Base-by-base conservation (phyloP, 2,888 invertebrate species). In the Neria commutata region DNA sequence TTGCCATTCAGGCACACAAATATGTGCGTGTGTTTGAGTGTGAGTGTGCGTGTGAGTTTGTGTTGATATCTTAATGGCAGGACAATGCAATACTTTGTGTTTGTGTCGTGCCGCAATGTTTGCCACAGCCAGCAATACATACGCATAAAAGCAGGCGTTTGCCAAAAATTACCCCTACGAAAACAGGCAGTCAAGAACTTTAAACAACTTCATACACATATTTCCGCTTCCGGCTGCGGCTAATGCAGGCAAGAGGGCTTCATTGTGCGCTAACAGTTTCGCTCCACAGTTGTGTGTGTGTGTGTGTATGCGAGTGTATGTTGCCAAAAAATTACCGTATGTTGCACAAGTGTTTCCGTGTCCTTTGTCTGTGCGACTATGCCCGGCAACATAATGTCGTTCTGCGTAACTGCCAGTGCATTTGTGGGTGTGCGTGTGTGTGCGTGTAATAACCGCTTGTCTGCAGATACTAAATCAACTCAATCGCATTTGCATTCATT, bases 391-490 rank as follows among this genome's bases (percentile, higher is more conserved):
- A 5, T 51, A 42, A 21, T 16, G 14, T 24, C 37, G 34, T 61
- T 49, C 11, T n/a, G 37, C 51, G 46, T 53, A 45, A 25, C 16
- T 47, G 25, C 48, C 24, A 25, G 47, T 33, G 33, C 16, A n/a
- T 58, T 29, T 11, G 25, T 21, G 45, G 24, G 10, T 54, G 21
- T 34, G 53, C 53, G 40, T 23, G 24, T 29, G 23, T 19, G 62
- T 67, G 66, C 70, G 66, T 71, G 66, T 63, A 69, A 67, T 59
- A 68, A 71, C 70, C 63, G 66, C 67, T 71, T 74, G 77, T 74
- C 74, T 74, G 62, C 67, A 71, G 74, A 70, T 72, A 74, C 72
- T 77, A 72, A 77, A 77, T 75, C 77, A 77, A 72, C 70, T 72
- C 48, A 57, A 56, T 42, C 46, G 54, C 40, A 61, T 49, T 45